Evolutionary conservation across 2,797 vertebrate genomes (phyloP).

Genomic region (Lepilemur septentrionalis): DNA sequence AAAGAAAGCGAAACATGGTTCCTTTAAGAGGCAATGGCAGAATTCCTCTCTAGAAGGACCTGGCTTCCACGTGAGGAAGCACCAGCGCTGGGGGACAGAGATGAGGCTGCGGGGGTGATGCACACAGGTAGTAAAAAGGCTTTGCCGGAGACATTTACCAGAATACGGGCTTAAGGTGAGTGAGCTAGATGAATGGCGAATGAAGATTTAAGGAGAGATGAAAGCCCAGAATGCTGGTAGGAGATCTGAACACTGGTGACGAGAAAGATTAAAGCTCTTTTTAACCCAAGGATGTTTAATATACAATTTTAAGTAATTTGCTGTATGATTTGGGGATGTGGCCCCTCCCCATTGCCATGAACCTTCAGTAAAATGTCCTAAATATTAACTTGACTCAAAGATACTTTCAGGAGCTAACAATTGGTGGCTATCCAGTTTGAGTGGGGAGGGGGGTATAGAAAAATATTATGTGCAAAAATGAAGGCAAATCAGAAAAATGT

Average conservation of each 20-base stretch:
- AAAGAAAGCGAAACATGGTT: neutral
- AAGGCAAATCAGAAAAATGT: neutral
- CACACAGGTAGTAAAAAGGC: neutral
- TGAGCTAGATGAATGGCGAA: neutral
- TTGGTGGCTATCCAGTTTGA: neutral
- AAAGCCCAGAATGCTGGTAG: neutral
- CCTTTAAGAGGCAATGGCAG: neutral
- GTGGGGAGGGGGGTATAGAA: neutral
- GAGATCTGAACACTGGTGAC: neutral
- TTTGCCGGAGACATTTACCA: neutral
- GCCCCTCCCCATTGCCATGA: neutral
- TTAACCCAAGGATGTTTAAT: neutral
- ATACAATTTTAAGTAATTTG: neutral
- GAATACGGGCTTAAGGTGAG: neutral
- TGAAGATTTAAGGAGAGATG: neutral
- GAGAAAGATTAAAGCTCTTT: neutral
- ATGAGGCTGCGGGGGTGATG: no score
- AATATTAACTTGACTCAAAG: neutral
- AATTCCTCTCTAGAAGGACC: neutral
- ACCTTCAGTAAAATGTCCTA: neutral
- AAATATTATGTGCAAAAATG: neutral
- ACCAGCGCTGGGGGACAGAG: fast-evolving
- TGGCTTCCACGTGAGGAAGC: neutral
- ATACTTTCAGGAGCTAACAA: neutral
- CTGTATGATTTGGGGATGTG: neutral